These are phyloP conservation scores for Pammene fasciana DNA, from an alignment of 2,888 invertebrate genomes.

Conservation along the genomic window DNA sequence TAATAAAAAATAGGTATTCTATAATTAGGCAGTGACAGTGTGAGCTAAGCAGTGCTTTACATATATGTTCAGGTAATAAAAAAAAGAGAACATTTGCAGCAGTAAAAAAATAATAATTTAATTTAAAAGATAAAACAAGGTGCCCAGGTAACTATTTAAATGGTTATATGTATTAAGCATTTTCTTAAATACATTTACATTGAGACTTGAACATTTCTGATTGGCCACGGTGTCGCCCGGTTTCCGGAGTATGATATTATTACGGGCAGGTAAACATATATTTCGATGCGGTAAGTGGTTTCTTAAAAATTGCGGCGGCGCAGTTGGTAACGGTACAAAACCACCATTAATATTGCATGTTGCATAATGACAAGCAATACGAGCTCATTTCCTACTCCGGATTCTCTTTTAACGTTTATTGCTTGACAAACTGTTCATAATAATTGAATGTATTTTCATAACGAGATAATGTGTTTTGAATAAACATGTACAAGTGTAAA, in stretches of 20 bases:
- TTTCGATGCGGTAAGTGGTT: slow-evolving; percentile 55
- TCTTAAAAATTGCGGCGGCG: slow-evolving; percentile 65
- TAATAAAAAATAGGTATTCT: no score
- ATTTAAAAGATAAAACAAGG: no score
- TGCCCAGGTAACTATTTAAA: no score
- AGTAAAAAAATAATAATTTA: no score
- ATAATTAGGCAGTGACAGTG: no score
- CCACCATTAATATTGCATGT: slow-evolving; percentile 65
- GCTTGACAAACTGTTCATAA: slow-evolving; percentile 25
- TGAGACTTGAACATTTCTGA: slow-evolving; percentile 23
- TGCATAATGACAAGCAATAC: slow-evolving; percentile 66
- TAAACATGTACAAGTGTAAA: slow-evolving; percentile 9
- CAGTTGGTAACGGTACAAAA: slow-evolving; percentile 67
- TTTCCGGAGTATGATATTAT: slow-evolving; percentile 32
- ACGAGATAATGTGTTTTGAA: slow-evolving; percentile 12
- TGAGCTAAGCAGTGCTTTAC: no score
- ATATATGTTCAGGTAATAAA: no score
- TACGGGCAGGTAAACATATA: slow-evolving; percentile 37
- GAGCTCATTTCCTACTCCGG: slow-evolving; percentile 69
- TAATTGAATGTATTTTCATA: slow-evolving; percentile 16
- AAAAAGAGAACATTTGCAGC: no score
- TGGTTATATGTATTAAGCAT: not conserved
- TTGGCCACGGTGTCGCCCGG: slow-evolving; percentile 24
- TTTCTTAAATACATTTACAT: not conserved
- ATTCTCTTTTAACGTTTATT: slow-evolving; percentile 62